Evolutionary conservation across 2,797 vertebrate genomes (phyloP).

Genomic region (Microctenopoma steveboyesi): DNA sequence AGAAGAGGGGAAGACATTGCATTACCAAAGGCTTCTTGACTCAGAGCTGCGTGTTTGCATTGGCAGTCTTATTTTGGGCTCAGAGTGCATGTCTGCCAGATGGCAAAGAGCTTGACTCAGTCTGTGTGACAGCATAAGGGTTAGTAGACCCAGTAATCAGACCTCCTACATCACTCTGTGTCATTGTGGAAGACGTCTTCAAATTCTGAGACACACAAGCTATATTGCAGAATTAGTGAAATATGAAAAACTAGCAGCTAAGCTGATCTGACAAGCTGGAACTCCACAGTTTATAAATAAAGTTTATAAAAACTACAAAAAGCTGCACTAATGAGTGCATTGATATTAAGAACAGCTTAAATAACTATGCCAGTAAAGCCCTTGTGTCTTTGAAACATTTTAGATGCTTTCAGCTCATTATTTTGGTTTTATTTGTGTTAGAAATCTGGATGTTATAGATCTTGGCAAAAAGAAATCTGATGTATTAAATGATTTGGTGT

Average conservation of each 20-base stretch:
- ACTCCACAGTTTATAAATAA: too few relatives aligned
- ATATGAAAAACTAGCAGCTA: background rate
- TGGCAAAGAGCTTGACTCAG: constrained; percentile 27
- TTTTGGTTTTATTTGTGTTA: too few relatives aligned
- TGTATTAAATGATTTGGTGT: too few relatives aligned
- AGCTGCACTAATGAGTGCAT: too few relatives aligned
- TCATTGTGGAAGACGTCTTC: background rate
- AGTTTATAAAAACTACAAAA: too few relatives aligned
- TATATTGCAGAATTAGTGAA: background rate
- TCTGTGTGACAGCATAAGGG: constrained; percentile 20
- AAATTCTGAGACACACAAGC: background rate
- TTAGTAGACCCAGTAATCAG: constrained; percentile 13
- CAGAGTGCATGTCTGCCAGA: constrained; percentile 35
- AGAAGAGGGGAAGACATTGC: constrained; percentile 17
- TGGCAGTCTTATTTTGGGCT: constrained; percentile 47
- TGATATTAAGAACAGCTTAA: too few relatives aligned
- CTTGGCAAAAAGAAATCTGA: too few relatives aligned
- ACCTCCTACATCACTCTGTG: background rate
- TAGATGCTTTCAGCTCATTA: too few relatives aligned
- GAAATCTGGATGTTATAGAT: too few relatives aligned
- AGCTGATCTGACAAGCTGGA: too few relatives aligned
- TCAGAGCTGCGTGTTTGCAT: constrained; percentile 52
- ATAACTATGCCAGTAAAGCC: too few relatives aligned
- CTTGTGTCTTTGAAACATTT: too few relatives aligned
- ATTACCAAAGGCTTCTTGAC: constrained; percentile 41